A percentile compares a stretch with the other conserved stretches of the same genome.
Conservation (phyloP, 2,113 vertebrate species). For the Peromyscus polionotus region DNA sequence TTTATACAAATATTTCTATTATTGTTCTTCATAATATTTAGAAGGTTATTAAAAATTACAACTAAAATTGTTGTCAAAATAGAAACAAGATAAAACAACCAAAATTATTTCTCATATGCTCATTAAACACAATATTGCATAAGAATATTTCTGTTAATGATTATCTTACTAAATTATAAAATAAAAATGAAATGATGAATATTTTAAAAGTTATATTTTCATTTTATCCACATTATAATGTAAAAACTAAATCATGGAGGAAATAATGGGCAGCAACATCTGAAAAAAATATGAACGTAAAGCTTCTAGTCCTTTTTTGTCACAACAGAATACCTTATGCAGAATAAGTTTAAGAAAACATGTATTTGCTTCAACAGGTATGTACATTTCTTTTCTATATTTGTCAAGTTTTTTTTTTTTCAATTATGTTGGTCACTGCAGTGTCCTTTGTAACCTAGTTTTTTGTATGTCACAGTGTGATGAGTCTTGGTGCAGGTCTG, state of each 20-base stretch:
- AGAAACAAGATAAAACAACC: background rate
- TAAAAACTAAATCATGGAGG: background rate
- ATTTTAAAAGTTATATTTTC: background rate
- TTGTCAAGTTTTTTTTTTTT: background rate
- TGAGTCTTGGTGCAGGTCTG: background rate
- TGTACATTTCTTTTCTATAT: background rate
- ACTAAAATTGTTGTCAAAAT: background rate
- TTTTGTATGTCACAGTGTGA: background rate
- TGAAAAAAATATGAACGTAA: background rate
- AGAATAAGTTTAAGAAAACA: background rate
- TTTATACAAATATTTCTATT: background rate
- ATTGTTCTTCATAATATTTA: background rate
- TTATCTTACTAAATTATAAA: background rate
- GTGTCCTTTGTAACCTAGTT: background rate
- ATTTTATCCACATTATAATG: rapidly evolving
- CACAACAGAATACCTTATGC: background rate
- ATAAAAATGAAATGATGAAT: background rate
- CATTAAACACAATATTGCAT: background rate
- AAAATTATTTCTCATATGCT: background rate
- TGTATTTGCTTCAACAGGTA: background rate
- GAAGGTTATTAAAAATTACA: background rate
- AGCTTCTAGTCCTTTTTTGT: background rate
- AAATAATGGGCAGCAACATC: background rate
- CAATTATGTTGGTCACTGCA: background rate
- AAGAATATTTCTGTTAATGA: background rate